A percentile compares a stretch with the other conserved stretches of the same genome.
These are phyloP conservation scores for Cynodonichthys magdalenae DNA, from an alignment of 2,797 vertebrate species.

Conservation along the genomic window DNA sequence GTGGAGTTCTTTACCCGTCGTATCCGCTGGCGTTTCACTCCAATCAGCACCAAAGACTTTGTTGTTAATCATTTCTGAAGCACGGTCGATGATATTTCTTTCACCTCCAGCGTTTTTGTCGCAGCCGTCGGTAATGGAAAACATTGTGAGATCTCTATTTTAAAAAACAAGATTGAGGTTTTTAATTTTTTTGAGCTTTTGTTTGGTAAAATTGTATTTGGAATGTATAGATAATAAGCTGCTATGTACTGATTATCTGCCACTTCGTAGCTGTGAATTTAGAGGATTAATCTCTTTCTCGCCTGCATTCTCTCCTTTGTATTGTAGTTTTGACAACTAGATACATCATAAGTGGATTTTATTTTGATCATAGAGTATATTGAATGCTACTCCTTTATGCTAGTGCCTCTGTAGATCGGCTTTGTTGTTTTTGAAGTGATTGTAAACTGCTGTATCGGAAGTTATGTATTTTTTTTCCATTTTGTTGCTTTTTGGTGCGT, in stretches of 20 bases:
- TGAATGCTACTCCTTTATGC: constrained; percentile 78
- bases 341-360: constrained; percentile 87
- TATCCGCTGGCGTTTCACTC: constrained; percentile 58
- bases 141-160: constrained; percentile 76
- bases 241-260: constrained; percentile 97
- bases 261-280: constrained; percentile 99
- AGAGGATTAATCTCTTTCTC: constrained; percentile 95
- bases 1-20: constrained; percentile 71
- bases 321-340: constrained; percentile 86
- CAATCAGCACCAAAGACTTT: constrained; percentile 96
- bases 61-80: constrained; percentile 90
- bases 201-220: constrained; percentile 89
- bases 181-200: constrained; percentile 88
- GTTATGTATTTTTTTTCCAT: constrained; percentile 83
- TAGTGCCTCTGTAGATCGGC: constrained; percentile 84
- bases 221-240: constrained; percentile 99
- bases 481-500: constrained; percentile 52
- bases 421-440: constrained; percentile 95
- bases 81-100: constrained; percentile 89
- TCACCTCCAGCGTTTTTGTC: constrained; percentile 88
- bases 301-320: constrained; percentile 91
- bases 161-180: constrained; percentile 88
- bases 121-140: constrained; percentile 82
- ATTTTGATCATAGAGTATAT: constrained; percentile 78
- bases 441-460: constrained; percentile 99